These are phyloP conservation scores for Busseola fusca DNA, from an alignment of 2,888 invertebrate genomes.

Conservation along the genomic window DNA sequence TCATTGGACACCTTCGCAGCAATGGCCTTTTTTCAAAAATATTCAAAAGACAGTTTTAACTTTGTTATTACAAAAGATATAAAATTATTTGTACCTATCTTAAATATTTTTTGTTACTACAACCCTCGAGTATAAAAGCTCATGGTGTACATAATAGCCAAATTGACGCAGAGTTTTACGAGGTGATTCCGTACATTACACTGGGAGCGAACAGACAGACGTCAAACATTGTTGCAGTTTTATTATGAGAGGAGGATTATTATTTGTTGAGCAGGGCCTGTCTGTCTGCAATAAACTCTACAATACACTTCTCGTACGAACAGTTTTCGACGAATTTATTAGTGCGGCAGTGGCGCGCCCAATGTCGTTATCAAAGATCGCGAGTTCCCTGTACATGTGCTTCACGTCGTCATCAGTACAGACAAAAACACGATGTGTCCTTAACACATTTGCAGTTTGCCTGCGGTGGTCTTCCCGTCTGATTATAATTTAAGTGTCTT, in stretches of 20 bases:
- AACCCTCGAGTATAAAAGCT: too few species aligned
- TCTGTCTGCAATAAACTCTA: constrained; percentile 31
- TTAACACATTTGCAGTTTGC: too few species aligned
- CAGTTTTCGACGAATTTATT: constrained; percentile 26
- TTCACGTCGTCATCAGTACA: neutral
- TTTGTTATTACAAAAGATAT: neutral
- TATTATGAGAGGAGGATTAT: constrained; percentile 36
- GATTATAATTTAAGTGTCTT: too few species aligned
- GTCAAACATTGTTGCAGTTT: constrained; percentile 32
- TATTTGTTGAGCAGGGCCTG: constrained; percentile 27
- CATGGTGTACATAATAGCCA: neutral
- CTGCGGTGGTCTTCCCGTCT: too few species aligned
- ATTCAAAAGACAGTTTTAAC: neutral
- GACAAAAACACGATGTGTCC: neutral
- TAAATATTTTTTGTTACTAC: too few species aligned
- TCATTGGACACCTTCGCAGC: neutral
- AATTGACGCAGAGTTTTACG: constrained; percentile 6
- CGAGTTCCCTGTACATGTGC: neutral
- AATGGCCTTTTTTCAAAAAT: neutral
- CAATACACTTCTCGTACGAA: neutral
- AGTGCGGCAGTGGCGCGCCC: neutral
- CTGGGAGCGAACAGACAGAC: constrained; percentile 7
- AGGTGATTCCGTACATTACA: constrained; percentile 1
- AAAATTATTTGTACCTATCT: too few species aligned
- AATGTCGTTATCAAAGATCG: neutral